These are phyloP conservation scores for Eupithecia centaureata DNA, from an alignment of 2,888 invertebrate genomes.

Conservation along the genomic window DNA sequence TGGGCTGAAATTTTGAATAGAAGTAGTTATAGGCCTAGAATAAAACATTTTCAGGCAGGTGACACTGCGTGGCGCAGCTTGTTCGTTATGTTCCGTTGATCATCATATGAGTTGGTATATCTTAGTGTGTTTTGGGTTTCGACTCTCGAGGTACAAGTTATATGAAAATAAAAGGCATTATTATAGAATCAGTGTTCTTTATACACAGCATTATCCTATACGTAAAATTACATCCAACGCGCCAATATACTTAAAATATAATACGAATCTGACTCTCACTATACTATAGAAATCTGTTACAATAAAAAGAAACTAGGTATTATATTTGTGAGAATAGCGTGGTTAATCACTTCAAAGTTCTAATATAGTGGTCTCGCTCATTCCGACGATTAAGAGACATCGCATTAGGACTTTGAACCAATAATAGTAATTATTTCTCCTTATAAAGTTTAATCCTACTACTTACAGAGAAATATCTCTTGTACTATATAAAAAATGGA, in stretches of 20 bases:
- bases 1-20: too few relatives aligned
- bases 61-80: too few relatives aligned
- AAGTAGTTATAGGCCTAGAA: too few relatives aligned
- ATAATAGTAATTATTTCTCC: constrained; percentile 61
- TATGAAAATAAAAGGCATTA: constrained; percentile 56
- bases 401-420: neutral
- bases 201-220: constrained; percentile 77
- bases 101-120: neutral
- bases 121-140: neutral
- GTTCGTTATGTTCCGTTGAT: neutral
- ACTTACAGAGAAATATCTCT: constrained; percentile 60
- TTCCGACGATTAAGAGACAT: neutral
- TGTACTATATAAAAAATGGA: constrained; percentile 66
- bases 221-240: constrained; percentile 63
- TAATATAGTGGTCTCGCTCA: neutral
- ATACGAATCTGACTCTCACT: constrained; percentile 80
- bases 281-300: constrained; percentile 65
- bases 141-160: too few relatives aligned
- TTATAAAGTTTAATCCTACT: constrained; percentile 66
- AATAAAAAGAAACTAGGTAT: constrained; percentile 58
- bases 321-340: constrained; percentile 71
- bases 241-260: constrained; percentile 78
- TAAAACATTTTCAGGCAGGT: too few relatives aligned
- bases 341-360: neutral
- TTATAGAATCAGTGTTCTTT: constrained; percentile 79